Evolutionary conservation across 2,113 vertebrate genomes (phyloP).

Genomic region (Penelope pileata): DNA sequence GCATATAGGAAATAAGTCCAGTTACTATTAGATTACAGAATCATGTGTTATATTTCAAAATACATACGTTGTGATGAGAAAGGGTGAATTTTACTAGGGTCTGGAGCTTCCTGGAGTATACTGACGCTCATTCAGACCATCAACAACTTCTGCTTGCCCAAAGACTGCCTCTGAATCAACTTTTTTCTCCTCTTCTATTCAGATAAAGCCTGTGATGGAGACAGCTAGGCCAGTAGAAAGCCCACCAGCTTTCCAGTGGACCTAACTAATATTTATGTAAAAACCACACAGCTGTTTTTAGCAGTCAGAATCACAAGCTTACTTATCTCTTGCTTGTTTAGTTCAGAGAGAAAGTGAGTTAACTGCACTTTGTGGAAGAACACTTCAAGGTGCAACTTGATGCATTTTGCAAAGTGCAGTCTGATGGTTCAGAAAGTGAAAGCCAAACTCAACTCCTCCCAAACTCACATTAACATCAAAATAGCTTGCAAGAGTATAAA

Average conservation of each 20-base stretch:
- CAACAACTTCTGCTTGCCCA: background rate
- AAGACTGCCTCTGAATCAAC: background rate
- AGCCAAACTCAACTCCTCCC: rapidly evolving
- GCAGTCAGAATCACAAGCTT: background rate
- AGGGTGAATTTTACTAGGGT: background rate
- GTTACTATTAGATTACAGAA: background rate
- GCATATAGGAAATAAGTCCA: background rate
- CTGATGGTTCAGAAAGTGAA: rapidly evolving
- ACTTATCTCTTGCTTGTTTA: background rate
- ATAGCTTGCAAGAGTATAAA: rapidly evolving
- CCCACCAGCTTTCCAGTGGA: background rate
- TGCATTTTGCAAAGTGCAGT: no score
- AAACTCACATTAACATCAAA: background rate
- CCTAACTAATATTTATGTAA: background rate
- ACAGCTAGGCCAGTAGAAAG: background rate
- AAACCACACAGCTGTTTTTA: background rate
- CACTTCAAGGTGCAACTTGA: background rate
- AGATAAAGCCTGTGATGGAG: background rate
- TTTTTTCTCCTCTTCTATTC: background rate
- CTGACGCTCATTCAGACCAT: background rate
- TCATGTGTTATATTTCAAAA: background rate
- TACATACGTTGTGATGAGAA: background rate
- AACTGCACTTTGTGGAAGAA: background rate
- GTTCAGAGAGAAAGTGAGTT: background rate
- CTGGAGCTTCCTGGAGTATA: background rate